A percentile compares a stretch with the other conserved stretches of the same genome.
Evolutionary conservation across 2,888 invertebrate species (phyloP).

Genomic region (Epinotia bilunana): DNA sequence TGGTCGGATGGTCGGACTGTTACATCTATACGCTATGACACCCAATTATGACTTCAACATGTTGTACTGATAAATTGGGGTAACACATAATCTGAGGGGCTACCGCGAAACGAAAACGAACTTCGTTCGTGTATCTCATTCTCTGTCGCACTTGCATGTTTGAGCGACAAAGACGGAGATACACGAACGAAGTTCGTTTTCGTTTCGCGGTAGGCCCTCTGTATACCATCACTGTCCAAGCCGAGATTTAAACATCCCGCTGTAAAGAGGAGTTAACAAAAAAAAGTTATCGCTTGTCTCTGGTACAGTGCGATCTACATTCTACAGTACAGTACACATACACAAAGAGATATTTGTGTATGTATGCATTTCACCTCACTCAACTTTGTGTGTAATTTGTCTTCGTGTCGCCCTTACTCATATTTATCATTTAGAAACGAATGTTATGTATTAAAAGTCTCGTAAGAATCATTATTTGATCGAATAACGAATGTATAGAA

Average conservation of each 20-base stretch:
- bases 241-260: constrained; percentile 21
- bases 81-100: too few relatives aligned
- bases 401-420: constrained; percentile 45
- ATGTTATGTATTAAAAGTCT: constrained; percentile 44
- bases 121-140: too few relatives aligned
- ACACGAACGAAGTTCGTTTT: too few relatives aligned
- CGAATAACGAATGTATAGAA: constrained; percentile 45
- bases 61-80: too few relatives aligned
- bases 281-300: constrained; percentile 25
- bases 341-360: constrained; percentile 44
- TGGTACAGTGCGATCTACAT: constrained; percentile 36
- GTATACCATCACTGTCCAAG: background rate
- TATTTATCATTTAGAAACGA: constrained; percentile 41
- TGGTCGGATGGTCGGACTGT: too few relatives aligned
- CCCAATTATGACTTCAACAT: too few relatives aligned
- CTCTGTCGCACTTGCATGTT: too few relatives aligned
- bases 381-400: constrained; percentile 46
- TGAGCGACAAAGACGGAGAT: too few relatives aligned
- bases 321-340: constrained; percentile 35
- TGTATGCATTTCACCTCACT: constrained; percentile 45
- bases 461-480: constrained; percentile 50
- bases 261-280: background rate
- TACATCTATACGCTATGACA: too few relatives aligned
- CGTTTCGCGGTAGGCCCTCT: too few relatives aligned
- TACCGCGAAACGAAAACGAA: too few relatives aligned